Conservation (phyloP, 2,113 vertebrate species). For the Setophaga petechia region DNA sequence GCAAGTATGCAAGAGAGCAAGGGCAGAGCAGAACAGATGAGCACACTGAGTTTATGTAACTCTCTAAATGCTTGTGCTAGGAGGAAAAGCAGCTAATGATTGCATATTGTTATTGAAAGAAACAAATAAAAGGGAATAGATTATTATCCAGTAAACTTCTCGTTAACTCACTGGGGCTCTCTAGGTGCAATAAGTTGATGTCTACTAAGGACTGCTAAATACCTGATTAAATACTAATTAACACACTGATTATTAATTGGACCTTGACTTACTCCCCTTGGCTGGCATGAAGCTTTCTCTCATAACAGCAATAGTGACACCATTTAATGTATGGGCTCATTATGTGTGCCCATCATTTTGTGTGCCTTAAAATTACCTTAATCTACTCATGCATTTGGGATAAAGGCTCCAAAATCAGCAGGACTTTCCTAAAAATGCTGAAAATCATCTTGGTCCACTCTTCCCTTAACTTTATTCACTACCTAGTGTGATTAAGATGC, state of each 20-base stretch:
- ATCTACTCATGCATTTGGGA: not conserved
- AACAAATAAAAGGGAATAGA: not conserved
- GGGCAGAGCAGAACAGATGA: slow-evolving; percentile 40
- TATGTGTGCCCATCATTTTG: too few relatives aligned
- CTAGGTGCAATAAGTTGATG: not conserved
- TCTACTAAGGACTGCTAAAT: not conserved
- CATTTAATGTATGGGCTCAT: not conserved
- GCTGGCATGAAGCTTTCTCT: not conserved
- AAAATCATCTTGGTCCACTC: not conserved
- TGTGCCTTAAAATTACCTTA: not conserved
- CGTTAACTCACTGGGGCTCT: not conserved
- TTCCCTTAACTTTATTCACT: not conserved
- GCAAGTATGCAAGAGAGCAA: not conserved
- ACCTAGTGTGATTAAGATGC: not conserved
- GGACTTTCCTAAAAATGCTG: not conserved
- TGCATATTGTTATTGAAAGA: not conserved
- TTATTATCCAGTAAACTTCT: not conserved
- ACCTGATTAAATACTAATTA: not conserved
- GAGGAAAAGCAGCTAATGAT: not conserved
- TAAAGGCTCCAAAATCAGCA: not conserved
- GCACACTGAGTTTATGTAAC: not conserved
- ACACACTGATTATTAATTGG: not conserved
- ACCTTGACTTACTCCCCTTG: not conserved
- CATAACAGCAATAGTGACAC: not conserved
- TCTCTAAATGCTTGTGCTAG: not conserved